A percentile compares a stretch with the other conserved stretches of the same genome.
Evolutionary conservation across 2,797 vertebrate genomes (phyloP).

Genomic region (Lepilemur septentrionalis): DNA sequence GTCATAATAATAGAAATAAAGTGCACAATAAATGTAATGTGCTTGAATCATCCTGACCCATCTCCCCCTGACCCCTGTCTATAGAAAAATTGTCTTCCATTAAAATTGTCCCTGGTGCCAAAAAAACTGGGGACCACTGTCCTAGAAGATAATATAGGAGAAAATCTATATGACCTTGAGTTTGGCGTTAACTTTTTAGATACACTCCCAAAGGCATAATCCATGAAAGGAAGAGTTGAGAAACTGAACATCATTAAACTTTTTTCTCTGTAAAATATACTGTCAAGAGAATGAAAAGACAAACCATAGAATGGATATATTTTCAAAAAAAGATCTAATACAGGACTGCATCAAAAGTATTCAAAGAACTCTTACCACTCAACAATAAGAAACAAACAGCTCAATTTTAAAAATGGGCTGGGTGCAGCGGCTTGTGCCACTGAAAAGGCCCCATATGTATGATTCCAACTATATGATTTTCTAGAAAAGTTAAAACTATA

Average conservation of each 20-base stretch:
- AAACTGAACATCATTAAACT: background rate
- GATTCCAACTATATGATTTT: background rate
- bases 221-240: background rate
- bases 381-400: background rate
- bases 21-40: no score
- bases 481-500: background rate
- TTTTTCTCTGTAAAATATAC: background rate
- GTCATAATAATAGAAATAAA: no score
- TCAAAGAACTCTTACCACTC: background rate
- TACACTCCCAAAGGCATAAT: background rate
- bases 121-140: no score
- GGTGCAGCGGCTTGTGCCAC: background rate
- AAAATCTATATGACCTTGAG: background rate
- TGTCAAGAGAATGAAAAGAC: background rate
- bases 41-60: no score
- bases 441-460: background rate
- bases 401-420: background rate
- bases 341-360: background rate
- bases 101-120: no score
- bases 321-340: background rate
- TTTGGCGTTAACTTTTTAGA: background rate
- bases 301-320: background rate
- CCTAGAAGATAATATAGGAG: background rate
- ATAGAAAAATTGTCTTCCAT: no score
- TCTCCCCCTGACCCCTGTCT: no score